phyloP scores from a whole-genome alignment of 2,888 invertebrate genomes.

The Drosophila basisetae region DNA sequence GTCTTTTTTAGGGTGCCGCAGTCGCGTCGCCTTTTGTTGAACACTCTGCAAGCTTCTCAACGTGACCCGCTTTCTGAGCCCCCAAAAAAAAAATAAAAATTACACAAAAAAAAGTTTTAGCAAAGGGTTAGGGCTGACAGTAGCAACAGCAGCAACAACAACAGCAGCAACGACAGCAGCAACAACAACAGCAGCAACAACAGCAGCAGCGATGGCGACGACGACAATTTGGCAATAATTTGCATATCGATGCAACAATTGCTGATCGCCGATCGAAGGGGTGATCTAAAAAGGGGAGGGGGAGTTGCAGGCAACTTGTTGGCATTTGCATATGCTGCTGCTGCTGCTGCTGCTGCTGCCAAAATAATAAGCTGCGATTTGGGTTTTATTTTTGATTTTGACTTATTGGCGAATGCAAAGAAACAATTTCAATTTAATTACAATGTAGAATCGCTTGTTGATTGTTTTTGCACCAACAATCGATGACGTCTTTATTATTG shows the following conservation, averaged over 20 bases:
- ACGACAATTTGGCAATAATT: slow-evolving; percentile 74
- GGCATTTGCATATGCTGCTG: slow-evolving; percentile 58
- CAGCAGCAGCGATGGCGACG: slow-evolving; percentile 24
- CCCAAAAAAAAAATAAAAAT: background rate
- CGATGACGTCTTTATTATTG: slow-evolving; percentile 26
- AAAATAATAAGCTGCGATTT: slow-evolving; percentile 26
- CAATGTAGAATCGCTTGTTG: slow-evolving; percentile 31
- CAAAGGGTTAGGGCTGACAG: slow-evolving; percentile 56
- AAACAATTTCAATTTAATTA: slow-evolving; percentile 41
- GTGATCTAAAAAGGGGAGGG: background rate
- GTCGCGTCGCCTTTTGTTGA: slow-evolving; percentile 6
- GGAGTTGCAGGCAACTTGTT: slow-evolving; percentile 63
- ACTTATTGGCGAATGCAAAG: slow-evolving; percentile 2
- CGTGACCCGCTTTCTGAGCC: slow-evolving; percentile 53
- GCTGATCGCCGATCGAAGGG: slow-evolving; percentile 12
- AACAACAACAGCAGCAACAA: slow-evolving; percentile 20
- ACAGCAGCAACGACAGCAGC: background rate
- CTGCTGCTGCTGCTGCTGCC: slow-evolving; percentile 5
- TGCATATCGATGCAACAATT: slow-evolving; percentile 71
- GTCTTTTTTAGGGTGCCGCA: slow-evolving; percentile 68
- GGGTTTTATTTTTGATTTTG: background rate
- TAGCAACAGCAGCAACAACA: slow-evolving; percentile 47
- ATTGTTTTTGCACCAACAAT: slow-evolving; percentile 11
- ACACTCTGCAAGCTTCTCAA: slow-evolving; percentile 42
- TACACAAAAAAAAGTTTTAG: background rate